phyloP scores from a whole-genome alignment of 2,797 vertebrate species.

The Poecilia velifera region DNA sequence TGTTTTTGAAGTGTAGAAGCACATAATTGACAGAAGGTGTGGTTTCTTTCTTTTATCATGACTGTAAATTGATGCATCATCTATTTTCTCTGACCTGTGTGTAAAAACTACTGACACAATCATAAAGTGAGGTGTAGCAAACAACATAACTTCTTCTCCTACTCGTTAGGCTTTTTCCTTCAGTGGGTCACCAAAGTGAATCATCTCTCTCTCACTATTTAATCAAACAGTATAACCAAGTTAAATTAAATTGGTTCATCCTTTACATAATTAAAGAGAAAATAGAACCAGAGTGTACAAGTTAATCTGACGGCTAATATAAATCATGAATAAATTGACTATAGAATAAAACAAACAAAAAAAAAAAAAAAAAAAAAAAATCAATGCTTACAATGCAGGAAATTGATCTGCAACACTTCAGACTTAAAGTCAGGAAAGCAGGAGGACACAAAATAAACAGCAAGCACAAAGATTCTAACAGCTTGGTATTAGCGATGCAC shows the following conservation, averaged over 20 bases:
- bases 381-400: neutral
- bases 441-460: neutral
- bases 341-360: neutral
- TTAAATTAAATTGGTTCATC: neutral
- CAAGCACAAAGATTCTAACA: neutral
- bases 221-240: neutral
- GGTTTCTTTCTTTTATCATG: neutral
- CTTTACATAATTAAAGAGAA: neutral
- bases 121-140: neutral
- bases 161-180: neutral
- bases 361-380: neutral
- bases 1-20: neutral
- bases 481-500: conserved; percentile 1
- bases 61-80: neutral
- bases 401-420: neutral
- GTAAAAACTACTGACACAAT: neutral
- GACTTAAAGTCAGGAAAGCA: neutral
- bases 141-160: neutral
- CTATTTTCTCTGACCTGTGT: neutral
- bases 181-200: neutral
- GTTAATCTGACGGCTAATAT: neutral
- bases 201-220: neutral
- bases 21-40: neutral
- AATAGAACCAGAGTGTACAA: neutral
- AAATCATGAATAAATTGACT: neutral